Evolutionary conservation across 2,113 vertebrate species (phyloP).

Genomic region (Muntiacus reevesi): DNA sequence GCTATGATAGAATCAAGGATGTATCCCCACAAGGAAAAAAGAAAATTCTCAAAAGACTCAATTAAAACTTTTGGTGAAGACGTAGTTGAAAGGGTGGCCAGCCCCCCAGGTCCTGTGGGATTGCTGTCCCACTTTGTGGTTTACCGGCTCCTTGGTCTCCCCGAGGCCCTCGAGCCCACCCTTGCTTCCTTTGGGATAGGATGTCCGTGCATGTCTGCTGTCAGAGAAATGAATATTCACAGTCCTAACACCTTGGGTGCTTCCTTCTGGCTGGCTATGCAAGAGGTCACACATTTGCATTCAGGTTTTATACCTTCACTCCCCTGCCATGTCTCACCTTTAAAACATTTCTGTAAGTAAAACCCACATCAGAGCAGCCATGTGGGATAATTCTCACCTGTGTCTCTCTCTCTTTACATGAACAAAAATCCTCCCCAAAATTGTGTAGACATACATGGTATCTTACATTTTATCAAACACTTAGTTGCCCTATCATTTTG

Average conservation of each 20-base stretch:
- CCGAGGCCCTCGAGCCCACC: background rate
- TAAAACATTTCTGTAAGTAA: slow-evolving; percentile 12
- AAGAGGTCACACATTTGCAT: slow-evolving; percentile 21
- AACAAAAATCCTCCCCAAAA: background rate
- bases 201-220: background rate
- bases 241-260: background rate
- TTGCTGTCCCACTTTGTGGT: background rate
- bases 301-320: background rate
- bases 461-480: background rate
- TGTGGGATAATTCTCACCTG: background rate
- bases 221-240: background rate
- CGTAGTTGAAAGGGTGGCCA: background rate
- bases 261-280: slow-evolving; percentile 24
- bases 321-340: background rate
- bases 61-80: slow-evolving; percentile 38
- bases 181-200: background rate
- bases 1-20: slow-evolving; percentile 25
- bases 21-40: background rate
- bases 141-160: background rate
- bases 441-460: background rate
- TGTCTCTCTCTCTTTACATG: background rate
- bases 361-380: background rate
- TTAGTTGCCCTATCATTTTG: background rate
- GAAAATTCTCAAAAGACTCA: slow-evolving; percentile 57
- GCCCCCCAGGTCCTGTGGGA: background rate